Base-by-base conservation (phyloP, 2,888 invertebrate species). In the Leptogaster cylindrica region DNA sequence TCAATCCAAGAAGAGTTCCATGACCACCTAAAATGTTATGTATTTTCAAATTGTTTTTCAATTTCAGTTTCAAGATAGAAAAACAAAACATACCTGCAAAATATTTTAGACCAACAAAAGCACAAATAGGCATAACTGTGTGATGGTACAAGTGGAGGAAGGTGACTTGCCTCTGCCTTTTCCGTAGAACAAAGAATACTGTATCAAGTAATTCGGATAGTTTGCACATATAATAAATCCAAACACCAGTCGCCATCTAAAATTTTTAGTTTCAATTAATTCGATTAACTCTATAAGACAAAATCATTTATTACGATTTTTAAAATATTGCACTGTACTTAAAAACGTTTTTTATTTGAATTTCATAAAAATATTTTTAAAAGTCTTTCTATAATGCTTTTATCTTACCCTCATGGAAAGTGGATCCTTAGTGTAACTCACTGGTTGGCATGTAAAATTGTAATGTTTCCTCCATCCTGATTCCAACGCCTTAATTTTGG, bases 101-200 rank as follows among this genome's bases (percentile, higher is more conserved):
- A 82, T 87, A 91, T 80, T 89, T 91, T 0, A 86, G 83, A 0
- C 81, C 92, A 88, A 95, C 68, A 84, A 83, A 36, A 85, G 86
- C 31, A 84, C 77, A 39, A 86, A 87, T 86, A 83, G 90, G 70
- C 91, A 87, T 86, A 61, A 87, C 87, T 25, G 87, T 85, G 77
- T 95, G 94, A 78, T 95, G 94, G 76, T 93, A 93, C 3, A 93
- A 87, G 76, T 95, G 94, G 25, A 95, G 84, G 75, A 93, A 93
- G 2, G 91, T 86, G 12, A 93, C 84, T 82, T 95, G 94, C 68
- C 86, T 88, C 71, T 88, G 85, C 76, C 92, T 93, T 79, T 94
- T 93, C 65, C 93, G 83, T 71, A 94, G 79, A n/a, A 92, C 87
- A 78, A 94, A 94, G 82, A 94, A 93, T 69, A 91, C 80, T 83